A percentile compares a stretch with the other conserved stretches of the same genome.
These are phyloP conservation scores for Varecia variegata DNA, from an alignment of 2,797 vertebrate genomes.

Conservation along the genomic window DNA sequence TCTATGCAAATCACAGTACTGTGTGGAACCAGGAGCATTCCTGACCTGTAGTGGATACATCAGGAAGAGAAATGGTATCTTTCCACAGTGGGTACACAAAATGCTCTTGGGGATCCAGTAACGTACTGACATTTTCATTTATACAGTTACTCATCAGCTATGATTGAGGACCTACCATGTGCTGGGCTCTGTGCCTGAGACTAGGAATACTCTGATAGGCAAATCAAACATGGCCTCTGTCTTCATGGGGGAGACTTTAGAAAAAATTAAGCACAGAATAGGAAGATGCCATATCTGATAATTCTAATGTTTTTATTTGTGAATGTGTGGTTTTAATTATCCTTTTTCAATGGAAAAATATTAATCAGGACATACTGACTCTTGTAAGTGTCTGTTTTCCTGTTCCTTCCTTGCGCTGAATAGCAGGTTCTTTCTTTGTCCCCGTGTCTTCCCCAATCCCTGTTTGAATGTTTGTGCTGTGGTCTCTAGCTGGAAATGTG, in stretches of 20 bases:
- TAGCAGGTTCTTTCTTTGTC: not conserved
- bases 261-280: constrained; percentile 4
- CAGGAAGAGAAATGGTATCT: not conserved
- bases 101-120: not conserved
- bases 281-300: not conserved
- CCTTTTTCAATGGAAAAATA: not conserved
- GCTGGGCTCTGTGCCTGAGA: not conserved
- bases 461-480: not conserved
- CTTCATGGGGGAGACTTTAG: not conserved
- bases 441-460: not conserved
- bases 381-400: not conserved
- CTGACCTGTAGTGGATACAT: not conserved
- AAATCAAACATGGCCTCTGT: not conserved
- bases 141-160: not conserved
- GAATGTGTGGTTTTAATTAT: not conserved
- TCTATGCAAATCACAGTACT: not conserved
- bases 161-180: not conserved
- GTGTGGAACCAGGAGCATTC: not conserved
- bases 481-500: not conserved
- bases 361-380: not conserved
- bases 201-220: not conserved
- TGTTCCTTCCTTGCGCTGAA: not conserved
- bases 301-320: not conserved
- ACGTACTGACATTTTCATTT: constrained; percentile 21
- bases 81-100: not conserved